Percentiles rank a stretch among this genome's conserved stretches.
Conservation (phyloP, 2,113 vertebrate genomes). For the Phoenicopterus ruber region DNA sequence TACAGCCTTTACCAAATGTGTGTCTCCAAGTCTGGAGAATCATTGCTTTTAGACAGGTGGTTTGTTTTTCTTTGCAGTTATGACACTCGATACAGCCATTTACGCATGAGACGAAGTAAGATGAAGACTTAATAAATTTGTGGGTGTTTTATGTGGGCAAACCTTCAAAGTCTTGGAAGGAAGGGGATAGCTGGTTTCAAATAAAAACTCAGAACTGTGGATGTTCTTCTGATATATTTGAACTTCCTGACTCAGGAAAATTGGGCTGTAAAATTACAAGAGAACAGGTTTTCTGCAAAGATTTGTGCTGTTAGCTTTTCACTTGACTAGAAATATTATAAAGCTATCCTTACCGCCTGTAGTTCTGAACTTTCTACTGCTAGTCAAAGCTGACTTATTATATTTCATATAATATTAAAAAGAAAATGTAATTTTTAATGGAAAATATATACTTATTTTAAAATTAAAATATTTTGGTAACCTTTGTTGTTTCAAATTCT, state of each 20-base stretch:
- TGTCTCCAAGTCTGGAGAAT: not conserved
- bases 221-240: not conserved
- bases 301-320: not conserved
- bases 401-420: not conserved
- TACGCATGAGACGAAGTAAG: not conserved
- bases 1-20: not conserved
- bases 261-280: not conserved
- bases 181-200: not conserved
- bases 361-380: not conserved
- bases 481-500: not conserved
- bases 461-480: not conserved
- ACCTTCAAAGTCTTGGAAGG: not conserved
- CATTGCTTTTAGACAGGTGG: not conserved
- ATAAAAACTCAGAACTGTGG: not conserved
- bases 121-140: not conserved
- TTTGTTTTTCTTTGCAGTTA: not conserved
- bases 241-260: not conserved
- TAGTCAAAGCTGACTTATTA: not conserved
- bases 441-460: not conserved
- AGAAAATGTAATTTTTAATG: not conserved
- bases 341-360: not conserved
- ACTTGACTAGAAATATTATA: not conserved
- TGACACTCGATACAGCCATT: not conserved
- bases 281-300: not conserved
- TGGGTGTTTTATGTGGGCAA: not conserved